A percentile compares a stretch with the other conserved stretches of the same genome.
Evolutionary conservation across 2,113 vertebrate species (phyloP).

Genomic region (Phrynocephalus versicolor): DNA sequence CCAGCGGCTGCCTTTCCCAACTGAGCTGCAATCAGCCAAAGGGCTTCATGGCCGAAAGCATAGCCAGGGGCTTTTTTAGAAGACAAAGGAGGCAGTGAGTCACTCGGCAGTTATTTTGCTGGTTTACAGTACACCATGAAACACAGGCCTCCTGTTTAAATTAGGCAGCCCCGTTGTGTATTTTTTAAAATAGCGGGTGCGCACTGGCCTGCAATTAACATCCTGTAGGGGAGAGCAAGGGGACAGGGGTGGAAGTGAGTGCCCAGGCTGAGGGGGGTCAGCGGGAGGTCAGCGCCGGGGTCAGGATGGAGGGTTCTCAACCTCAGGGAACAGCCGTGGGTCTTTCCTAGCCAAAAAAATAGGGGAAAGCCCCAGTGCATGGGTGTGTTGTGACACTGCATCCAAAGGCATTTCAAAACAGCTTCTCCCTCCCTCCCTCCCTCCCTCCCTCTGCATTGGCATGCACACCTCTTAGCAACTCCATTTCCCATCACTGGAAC

Average conservation of each 20-base stretch:
- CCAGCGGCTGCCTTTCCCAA: slow-evolving; percentile 8
- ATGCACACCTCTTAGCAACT: too few species aligned
- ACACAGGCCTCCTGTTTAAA: slow-evolving; percentile 62
- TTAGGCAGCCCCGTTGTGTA: slow-evolving; percentile 43
- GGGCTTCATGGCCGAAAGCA: slow-evolving; percentile 8
- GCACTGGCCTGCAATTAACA: slow-evolving; percentile 48
- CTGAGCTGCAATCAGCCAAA: slow-evolving; percentile 2
- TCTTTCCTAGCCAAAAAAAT: neutral
- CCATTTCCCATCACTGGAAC: too few species aligned
- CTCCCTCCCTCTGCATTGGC: too few species aligned
- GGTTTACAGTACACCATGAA: slow-evolving; percentile 61
- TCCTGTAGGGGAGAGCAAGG: slow-evolving; percentile 44
- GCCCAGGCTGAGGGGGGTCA: slow-evolving; percentile 46
- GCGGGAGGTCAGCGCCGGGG: slow-evolving; percentile 16
- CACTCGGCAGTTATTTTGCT: slow-evolving; percentile 55
- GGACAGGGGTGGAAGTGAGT: slow-evolving; percentile 46
- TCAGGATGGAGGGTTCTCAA: neutral
- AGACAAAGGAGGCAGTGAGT: slow-evolving; percentile 65
- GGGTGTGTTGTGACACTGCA: too few species aligned
- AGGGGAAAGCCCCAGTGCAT: neutral
- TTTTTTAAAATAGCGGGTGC: slow-evolving; percentile 23
- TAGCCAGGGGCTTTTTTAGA: slow-evolving; percentile 56
- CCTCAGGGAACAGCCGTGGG: slow-evolving; percentile 2
- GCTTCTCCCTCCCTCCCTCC: slow-evolving; percentile 1
- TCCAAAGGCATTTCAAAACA: slow-evolving; percentile 18